A percentile compares a stretch with the other conserved stretches of the same genome.
These are phyloP conservation scores for Thymelicus lineola DNA, from an alignment of 2,888 invertebrate species.

Conservation along the genomic window DNA sequence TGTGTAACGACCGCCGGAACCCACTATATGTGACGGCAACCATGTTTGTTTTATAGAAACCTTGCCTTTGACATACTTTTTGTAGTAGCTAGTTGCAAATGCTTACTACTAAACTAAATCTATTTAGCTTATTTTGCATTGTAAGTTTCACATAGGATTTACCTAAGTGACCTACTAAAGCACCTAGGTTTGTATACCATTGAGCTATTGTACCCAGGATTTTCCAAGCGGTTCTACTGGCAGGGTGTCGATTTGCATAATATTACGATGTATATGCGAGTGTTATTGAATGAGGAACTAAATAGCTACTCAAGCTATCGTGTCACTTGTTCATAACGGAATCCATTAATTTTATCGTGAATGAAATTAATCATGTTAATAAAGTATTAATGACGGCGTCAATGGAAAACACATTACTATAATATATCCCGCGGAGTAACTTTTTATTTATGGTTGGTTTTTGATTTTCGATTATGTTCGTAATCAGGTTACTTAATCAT, in stretches of 20 bases:
- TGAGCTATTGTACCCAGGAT: too few relatives aligned
- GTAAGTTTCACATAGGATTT: too few relatives aligned
- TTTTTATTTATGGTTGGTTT: not conserved
- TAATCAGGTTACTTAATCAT: too few relatives aligned
- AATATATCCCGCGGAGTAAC: not conserved
- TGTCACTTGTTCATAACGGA: slow-evolving; percentile 26
- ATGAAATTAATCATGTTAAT: slow-evolving; percentile 27
- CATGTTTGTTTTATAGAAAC: not conserved
- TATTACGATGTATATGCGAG: slow-evolving; percentile 3
- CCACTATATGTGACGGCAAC: not conserved
- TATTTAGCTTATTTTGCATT: too few relatives aligned
- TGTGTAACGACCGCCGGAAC: not conserved
- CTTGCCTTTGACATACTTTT: too few relatives aligned
- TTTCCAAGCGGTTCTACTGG: too few relatives aligned
- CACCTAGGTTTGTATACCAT: too few relatives aligned
- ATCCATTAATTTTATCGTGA: slow-evolving; percentile 31
- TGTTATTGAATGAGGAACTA: slow-evolving; percentile 13
- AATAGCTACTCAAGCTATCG: slow-evolving; percentile 8
- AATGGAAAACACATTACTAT: not conserved
- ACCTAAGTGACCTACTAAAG: too few relatives aligned
- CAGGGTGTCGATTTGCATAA: slow-evolving; percentile 15
- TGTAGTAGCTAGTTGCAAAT: too few relatives aligned
- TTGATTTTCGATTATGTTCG: not conserved
- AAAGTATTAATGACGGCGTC: not conserved
- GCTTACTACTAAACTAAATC: too few relatives aligned